phyloP scores from a whole-genome alignment of 2,888 invertebrate species.

The Aleiodes testaceus region DNA sequence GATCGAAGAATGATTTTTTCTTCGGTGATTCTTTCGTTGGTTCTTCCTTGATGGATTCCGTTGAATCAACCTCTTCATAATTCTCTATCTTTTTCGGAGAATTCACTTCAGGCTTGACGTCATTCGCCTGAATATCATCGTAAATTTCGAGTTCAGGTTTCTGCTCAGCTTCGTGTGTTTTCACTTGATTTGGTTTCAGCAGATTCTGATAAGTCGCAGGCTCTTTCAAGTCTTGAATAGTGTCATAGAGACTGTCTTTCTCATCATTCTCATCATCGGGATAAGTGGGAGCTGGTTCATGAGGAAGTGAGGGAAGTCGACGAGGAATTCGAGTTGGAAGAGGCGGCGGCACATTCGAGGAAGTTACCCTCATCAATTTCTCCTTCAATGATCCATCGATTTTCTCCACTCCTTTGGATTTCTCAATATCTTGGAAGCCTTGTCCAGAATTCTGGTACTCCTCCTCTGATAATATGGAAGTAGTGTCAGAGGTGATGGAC shows the following conservation, averaged over 20 bases:
- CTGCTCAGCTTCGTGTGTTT: conserved; percentile 39
- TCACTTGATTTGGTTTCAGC: conserved; percentile 33
- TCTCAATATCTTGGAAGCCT: too few relatives aligned
- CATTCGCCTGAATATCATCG: conserved; percentile 51
- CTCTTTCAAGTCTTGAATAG: conserved; percentile 64
- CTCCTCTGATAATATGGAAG: conserved; percentile 44
- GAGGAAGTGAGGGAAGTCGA: conserved; percentile 60
- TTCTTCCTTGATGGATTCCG: conserved; percentile 48
- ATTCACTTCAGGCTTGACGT: neutral
- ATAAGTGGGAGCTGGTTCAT: conserved; percentile 31
- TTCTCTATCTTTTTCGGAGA: conserved; percentile 29
- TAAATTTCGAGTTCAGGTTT: conserved; percentile 46
- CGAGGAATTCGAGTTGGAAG: conserved; percentile 59
- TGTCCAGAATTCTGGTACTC: conserved; percentile 53
- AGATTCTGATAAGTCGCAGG: conserved; percentile 58
- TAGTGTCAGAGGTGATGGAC: conserved; percentile 3
- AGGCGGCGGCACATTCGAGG: conserved; percentile 52
- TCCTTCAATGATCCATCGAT: conserved; percentile 2
- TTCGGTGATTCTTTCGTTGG: conserved; percentile 48
- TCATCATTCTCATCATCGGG: conserved; percentile 61
- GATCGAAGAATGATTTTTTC: conserved; percentile 64
- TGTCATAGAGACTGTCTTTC: conserved; percentile 65
- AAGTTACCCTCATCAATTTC: neutral
- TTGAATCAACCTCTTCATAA: conserved; percentile 50
- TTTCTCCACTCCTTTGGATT: neutral